A percentile compares a stretch with the other conserved stretches of the same genome.
Evolutionary conservation across 2,113 vertebrate genomes (phyloP).

Genomic region (Chelonoidis abingdonii): DNA sequence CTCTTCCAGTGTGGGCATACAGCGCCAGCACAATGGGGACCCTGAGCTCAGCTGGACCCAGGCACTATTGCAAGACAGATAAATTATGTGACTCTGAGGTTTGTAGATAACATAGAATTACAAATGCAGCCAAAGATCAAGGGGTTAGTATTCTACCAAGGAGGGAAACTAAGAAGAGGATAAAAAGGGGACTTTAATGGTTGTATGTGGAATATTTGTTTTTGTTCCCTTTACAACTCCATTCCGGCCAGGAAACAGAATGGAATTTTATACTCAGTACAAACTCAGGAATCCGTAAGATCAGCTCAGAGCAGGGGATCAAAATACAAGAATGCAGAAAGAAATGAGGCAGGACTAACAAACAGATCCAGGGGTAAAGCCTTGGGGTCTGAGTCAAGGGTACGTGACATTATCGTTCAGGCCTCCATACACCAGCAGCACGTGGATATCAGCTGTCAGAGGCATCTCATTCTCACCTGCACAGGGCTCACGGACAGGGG

Average conservation of each 20-base stretch:
- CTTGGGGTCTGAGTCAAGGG: background rate
- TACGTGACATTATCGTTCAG: background rate
- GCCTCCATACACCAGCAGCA: background rate
- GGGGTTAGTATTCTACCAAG: background rate
- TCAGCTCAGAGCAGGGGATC: background rate
- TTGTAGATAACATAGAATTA: background rate
- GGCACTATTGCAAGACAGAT: background rate
- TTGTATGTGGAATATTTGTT: background rate
- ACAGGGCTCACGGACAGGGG: background rate
- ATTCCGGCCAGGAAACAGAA: background rate
- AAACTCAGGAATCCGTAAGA: background rate
- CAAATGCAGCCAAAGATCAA: background rate
- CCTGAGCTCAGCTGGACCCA: background rate
- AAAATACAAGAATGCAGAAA: background rate
- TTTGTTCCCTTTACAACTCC: background rate
- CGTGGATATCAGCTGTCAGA: background rate
- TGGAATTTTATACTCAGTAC: background rate
- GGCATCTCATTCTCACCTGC: background rate
- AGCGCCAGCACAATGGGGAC: background rate
- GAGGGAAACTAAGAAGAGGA: background rate
- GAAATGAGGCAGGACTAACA: background rate
- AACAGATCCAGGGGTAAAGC: background rate
- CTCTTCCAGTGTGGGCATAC: background rate
- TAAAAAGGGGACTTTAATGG: background rate
- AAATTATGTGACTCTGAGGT: background rate